Conservation (phyloP, 2,888 invertebrate species). For the Macrophya alboannulata region DNA sequence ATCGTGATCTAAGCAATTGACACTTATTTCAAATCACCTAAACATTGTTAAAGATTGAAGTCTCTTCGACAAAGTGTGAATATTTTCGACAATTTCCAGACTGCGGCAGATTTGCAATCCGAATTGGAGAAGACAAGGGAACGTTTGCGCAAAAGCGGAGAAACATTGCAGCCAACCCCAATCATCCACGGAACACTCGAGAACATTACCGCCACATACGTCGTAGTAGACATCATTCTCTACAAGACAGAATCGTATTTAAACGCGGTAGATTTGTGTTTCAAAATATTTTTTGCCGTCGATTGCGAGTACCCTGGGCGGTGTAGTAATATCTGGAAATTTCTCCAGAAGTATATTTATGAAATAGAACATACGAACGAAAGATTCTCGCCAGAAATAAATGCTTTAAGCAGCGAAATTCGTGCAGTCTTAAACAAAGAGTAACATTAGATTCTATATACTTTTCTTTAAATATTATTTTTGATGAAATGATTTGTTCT, state of each 20-base stretch:
- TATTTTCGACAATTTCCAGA: not conserved
- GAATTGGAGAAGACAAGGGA: not conserved
- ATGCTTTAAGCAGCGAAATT: not conserved
- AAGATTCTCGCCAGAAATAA: not conserved
- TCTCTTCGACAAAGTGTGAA: not conserved
- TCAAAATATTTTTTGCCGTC: constrained; percentile 10
- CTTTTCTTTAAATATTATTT: not conserved
- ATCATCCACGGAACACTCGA: constrained; percentile 9
- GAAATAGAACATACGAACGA: constrained; percentile 8
- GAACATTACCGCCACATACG: not conserved
- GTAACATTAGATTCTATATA: not conserved
- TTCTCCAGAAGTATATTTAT: not conserved
- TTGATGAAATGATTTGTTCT: not conserved
- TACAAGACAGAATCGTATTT: not conserved
- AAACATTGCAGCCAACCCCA: constrained; percentile 4
- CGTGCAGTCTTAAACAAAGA: not conserved
- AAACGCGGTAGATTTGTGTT: not conserved
- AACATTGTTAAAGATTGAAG: not conserved
- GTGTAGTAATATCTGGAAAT: not conserved
- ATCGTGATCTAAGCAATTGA: not conserved
- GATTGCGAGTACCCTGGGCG: not conserved
- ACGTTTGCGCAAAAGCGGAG: not conserved
- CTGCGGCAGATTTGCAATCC: not conserved
- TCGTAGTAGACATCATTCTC: not conserved
- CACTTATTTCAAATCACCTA: not conserved